A percentile compares a stretch with the other conserved stretches of the same genome.
Evolutionary conservation across 2,888 invertebrate species (phyloP).

Genomic region (Ormyrus labotus): DNA sequence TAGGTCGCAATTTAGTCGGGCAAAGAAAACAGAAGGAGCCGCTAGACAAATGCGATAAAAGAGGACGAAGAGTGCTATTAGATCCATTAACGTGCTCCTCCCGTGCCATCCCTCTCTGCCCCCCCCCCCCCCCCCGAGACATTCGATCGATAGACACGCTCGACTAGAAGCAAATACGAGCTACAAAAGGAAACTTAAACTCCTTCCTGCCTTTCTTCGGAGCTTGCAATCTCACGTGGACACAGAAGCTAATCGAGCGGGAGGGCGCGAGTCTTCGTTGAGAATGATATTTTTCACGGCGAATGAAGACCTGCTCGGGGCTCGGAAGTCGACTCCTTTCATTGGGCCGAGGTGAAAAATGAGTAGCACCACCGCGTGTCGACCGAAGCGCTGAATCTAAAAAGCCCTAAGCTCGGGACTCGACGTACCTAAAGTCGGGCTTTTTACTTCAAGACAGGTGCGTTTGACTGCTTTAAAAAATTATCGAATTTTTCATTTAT

Average conservation of each 20-base stretch:
- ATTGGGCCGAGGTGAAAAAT: constrained; percentile 47
- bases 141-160: constrained; percentile 34
- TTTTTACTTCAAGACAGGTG: too few relatives aligned
- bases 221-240: constrained; percentile 7
- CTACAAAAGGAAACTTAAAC: neutral
- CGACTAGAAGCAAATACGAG: constrained; percentile 31
- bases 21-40: neutral
- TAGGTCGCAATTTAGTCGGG: neutral
- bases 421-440: too few relatives aligned
- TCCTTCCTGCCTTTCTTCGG: constrained; percentile 18
- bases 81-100: constrained; percentile 50
- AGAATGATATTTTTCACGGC: constrained; percentile 39
- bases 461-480: too few relatives aligned
- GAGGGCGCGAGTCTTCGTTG: constrained; percentile 20
- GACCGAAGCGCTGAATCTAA: too few relatives aligned
- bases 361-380: neutral
- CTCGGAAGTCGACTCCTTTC: constrained; percentile 20
- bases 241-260: constrained; percentile 44
- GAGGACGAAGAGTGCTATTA: constrained; percentile 49
- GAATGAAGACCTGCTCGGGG: constrained; percentile 18
- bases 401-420: too few relatives aligned
- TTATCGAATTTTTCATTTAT: too few relatives aligned
- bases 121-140: constrained; percentile 10
- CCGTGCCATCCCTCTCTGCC: neutral
- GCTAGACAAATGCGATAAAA: constrained; percentile 37